Evolutionary conservation across 2,797 vertebrate genomes (phyloP).

Genomic region (Anas bahamensis): DNA sequence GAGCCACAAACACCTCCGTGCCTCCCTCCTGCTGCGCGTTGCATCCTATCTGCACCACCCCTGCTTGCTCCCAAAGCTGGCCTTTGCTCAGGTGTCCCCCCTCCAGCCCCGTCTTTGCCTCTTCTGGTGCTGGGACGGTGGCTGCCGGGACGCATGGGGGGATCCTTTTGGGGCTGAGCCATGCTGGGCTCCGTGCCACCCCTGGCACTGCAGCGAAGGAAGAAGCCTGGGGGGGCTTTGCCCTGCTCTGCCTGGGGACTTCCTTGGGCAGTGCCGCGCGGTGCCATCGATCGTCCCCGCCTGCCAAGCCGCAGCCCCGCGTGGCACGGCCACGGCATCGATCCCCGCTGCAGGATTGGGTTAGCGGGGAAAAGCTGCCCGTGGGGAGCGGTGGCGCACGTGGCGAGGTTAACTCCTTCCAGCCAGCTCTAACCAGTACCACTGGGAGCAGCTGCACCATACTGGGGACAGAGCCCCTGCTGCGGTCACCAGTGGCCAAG

Average conservation of each 20-base stretch:
- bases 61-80: background rate
- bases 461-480: too few relatives aligned
- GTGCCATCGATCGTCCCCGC: background rate
- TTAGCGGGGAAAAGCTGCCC: background rate
- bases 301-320: slow-evolving; percentile 40
- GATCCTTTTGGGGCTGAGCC: background rate
- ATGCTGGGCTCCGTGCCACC: too few relatives aligned
- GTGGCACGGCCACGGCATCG: background rate
- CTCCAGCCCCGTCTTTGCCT: too few relatives aligned
- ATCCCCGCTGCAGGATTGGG: background rate
- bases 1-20: background rate
- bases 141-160: background rate
- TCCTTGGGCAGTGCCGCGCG: background rate
- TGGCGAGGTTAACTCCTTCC: background rate
- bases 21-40: background rate
- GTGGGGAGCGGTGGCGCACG: background rate
- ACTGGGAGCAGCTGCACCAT: too few relatives aligned
- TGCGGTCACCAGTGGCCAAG: background rate
- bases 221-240: background rate
- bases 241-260: background rate
- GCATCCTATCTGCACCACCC: too few relatives aligned
- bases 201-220: background rate
- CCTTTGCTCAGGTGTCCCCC: background rate
- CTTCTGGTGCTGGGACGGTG: background rate
- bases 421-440: background rate